Percentiles rank a stretch among this genome's conserved stretches.
Conservation (phyloP, 2,888 invertebrate species). For the Boloria selene region DNA sequence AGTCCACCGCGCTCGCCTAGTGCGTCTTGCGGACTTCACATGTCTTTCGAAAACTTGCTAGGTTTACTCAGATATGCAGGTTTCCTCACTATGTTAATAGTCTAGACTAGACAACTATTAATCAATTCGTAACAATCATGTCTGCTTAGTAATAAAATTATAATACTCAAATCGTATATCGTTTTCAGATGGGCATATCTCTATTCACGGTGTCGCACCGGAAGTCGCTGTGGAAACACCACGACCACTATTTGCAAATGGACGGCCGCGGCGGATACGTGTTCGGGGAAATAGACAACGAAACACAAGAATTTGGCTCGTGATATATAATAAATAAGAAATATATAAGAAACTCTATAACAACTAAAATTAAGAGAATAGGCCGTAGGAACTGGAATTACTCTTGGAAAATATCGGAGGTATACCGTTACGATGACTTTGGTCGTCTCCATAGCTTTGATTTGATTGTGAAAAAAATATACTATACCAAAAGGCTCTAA, state of each 20-base stretch:
- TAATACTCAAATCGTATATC: slow-evolving; percentile 9
- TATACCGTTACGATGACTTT: background rate
- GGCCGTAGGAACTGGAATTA: background rate
- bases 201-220: slow-evolving; percentile 98
- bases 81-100: too few relatives aligned
- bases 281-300: slow-evolving; percentile 92
- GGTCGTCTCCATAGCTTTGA: too few relatives aligned
- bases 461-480: background rate
- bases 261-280: slow-evolving; percentile 96
- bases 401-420: background rate
- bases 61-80: too few relatives aligned
- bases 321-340: slow-evolving; percentile 73
- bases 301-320: slow-evolving; percentile 96
- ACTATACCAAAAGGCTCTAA: background rate
- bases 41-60: too few relatives aligned
- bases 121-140: too few relatives aligned
- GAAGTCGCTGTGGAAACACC: slow-evolving; percentile 98
- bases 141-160: background rate
- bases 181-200: slow-evolving; percentile 88
- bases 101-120: too few relatives aligned
- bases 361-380: background rate
- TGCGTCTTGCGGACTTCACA: too few relatives aligned
- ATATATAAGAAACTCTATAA: background rate
- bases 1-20: too few relatives aligned
- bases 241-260: slow-evolving; percentile 97